A percentile compares a stretch with the other conserved stretches of the same genome.
These are phyloP conservation scores for Eudemis profundana DNA, from an alignment of 2,888 invertebrate species.

Conservation along the genomic window DNA sequence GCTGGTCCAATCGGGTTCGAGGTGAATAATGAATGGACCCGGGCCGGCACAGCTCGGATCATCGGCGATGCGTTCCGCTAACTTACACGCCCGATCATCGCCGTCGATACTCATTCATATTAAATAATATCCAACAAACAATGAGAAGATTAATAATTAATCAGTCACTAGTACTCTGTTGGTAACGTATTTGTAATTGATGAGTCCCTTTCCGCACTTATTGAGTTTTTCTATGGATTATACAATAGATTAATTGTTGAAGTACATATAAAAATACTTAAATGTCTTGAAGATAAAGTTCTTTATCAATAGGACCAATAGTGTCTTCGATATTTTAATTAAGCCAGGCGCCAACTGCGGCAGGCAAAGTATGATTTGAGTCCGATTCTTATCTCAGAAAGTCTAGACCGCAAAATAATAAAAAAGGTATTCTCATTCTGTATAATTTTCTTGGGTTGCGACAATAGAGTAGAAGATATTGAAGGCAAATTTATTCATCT, in stretches of 20 bases:
- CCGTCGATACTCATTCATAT: conserved; percentile 31
- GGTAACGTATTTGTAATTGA: conserved; percentile 13
- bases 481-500: neutral
- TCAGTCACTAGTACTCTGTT: conserved; percentile 8
- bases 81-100: conserved; percentile 24
- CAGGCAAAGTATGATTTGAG: neutral
- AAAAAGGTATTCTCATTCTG: conserved; percentile 8
- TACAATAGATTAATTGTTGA: neutral
- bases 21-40: conserved; percentile 73
- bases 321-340: conserved; percentile 23
- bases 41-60: conserved; percentile 56
- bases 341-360: conserved; percentile 18
- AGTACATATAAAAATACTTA: neutral
- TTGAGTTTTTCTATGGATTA: neutral
- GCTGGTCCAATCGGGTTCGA: conserved; percentile 60
- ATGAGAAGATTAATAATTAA: conserved; percentile 14
- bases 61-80: conserved; percentile 47
- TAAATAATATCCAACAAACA: conserved; percentile 10
- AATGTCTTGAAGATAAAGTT: neutral
- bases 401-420: conserved; percentile 25
- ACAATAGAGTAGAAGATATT: conserved; percentile 10
- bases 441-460: conserved; percentile 7
- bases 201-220: neutral
- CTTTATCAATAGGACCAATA: neutral
- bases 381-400: conserved; percentile 15